Conservation (phyloP, 1,140 invertebrate species). For the Ericerus pela region DNA sequence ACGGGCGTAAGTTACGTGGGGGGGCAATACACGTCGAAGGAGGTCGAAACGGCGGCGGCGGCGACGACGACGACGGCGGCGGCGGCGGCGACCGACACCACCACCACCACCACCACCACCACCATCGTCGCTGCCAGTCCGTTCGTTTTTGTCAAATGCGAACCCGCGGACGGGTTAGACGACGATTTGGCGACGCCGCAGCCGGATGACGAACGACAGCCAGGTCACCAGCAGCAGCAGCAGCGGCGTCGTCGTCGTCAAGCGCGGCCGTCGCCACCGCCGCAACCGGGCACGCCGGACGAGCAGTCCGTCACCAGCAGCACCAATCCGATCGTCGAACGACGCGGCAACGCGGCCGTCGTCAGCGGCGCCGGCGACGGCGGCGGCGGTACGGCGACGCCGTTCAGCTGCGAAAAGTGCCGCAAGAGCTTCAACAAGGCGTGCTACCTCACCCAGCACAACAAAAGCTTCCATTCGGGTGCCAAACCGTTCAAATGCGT, state of each 20-base stretch:
- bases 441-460: slow-evolving; percentile 78
- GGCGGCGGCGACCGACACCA: background rate
- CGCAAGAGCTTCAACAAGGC: slow-evolving; percentile 70
- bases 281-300: too few species aligned
- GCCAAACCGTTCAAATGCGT: slow-evolving; percentile 71
- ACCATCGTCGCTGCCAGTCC: slow-evolving; percentile 15
- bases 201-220: background rate
- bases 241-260: too few species aligned
- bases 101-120: too few species aligned
- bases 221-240: background rate
- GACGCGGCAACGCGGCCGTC: background rate
- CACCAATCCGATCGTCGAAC: background rate
- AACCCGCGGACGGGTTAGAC: slow-evolving; percentile 7
- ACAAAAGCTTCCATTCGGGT: slow-evolving; percentile 73
- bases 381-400: slow-evolving; percentile 2
- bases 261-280: too few species aligned
- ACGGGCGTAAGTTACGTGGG: slow-evolving; percentile 21
- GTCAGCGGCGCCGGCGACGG: background rate
- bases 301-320: background rate
- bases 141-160: slow-evolving; percentile 14
- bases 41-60: slow-evolving; percentile 16
- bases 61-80: slow-evolving; percentile 13
- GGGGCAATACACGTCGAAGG: slow-evolving; percentile 20
- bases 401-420: slow-evolving; percentile 50
- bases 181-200: slow-evolving; percentile 8